Evolutionary conservation across 2,797 vertebrate genomes (phyloP).

Genomic region (Simalia tracyae): DNA sequence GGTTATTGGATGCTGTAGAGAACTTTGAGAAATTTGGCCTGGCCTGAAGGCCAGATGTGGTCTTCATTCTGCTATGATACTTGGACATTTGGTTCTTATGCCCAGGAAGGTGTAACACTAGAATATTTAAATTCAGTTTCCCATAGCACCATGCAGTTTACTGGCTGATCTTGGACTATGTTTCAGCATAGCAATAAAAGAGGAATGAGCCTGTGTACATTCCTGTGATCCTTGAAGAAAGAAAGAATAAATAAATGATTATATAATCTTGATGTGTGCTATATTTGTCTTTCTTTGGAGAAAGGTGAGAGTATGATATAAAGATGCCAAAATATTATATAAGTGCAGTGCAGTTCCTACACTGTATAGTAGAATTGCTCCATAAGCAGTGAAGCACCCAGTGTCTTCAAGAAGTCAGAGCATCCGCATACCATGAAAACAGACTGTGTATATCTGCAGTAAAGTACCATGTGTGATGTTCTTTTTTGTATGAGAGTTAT

Average conservation of each 20-base stretch:
- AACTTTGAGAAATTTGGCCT: slow-evolving; percentile 62
- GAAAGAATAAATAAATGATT: background rate
- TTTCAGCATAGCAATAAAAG: background rate
- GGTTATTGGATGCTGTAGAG: slow-evolving; percentile 61
- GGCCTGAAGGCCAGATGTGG: background rate
- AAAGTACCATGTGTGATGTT: background rate
- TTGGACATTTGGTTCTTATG: background rate
- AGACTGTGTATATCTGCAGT: background rate
- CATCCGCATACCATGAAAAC: background rate
- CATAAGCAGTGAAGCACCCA: background rate
- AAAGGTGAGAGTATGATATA: background rate
- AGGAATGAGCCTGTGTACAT: background rate
- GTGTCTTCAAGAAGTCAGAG: background rate
- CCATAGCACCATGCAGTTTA: background rate
- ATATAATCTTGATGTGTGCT: background rate
- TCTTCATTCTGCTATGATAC: slow-evolving; percentile 16
- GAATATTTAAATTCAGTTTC: background rate
- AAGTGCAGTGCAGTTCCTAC: background rate
- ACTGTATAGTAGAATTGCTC: background rate
- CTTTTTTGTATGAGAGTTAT: background rate
- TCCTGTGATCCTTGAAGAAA: background rate
- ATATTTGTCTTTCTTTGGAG: background rate
- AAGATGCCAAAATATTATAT: background rate
- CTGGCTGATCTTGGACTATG: background rate
- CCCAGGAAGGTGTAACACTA: background rate